Evolutionary conservation across 1,140 invertebrate genomes (phyloP), one percentile per base, ranked within the genome.

Genomic region (Colletes latitarsis): DNA sequence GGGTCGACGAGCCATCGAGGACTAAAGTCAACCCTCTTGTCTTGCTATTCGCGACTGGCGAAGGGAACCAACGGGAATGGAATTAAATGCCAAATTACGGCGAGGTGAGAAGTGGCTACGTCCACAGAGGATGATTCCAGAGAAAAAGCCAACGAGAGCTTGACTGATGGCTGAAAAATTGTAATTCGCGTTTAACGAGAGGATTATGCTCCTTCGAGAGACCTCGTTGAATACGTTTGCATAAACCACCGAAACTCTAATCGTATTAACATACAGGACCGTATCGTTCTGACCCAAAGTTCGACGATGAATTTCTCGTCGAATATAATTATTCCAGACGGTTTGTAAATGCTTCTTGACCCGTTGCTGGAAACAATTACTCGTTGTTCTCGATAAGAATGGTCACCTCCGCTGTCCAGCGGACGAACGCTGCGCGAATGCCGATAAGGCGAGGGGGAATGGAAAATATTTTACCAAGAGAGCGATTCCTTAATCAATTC

Each of bases 1-100:
- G 63, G 77, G 78, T 80, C 43, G 76, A 57, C 53, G 63, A 72
- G 43, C 41, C 49, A 78, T 82, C 81, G 66, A 63, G 43, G 43
- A 73, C 69, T 46, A 58, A 77, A 72, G 49, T 46, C 67, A 21
- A 41, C 60, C 62, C 57, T 70, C 41, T 72, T 55, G 52, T 82
- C n/a, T 57, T 58, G 71, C 62, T 55, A 21, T 58, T 66, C n/a
- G 63, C 63, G 63, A 64, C 39, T 41, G 6, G 62, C n/a, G 62
- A 66, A 15, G 10, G n/a, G 63, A 46, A 66, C 17, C 17, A 43
- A 46, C 41, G 5, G 43, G 41, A 21, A 46, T 15, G 63, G 41
- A 46, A 66, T 66, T 66, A 66, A 64, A 64, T 43, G 41, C 21
- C 62, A 43, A 66, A 66, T 66, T 66, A 17, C 63, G 41, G 43